phyloP scores from a whole-genome alignment of 2,797 vertebrate genomes.

The Propithecus perrieri region DNA sequence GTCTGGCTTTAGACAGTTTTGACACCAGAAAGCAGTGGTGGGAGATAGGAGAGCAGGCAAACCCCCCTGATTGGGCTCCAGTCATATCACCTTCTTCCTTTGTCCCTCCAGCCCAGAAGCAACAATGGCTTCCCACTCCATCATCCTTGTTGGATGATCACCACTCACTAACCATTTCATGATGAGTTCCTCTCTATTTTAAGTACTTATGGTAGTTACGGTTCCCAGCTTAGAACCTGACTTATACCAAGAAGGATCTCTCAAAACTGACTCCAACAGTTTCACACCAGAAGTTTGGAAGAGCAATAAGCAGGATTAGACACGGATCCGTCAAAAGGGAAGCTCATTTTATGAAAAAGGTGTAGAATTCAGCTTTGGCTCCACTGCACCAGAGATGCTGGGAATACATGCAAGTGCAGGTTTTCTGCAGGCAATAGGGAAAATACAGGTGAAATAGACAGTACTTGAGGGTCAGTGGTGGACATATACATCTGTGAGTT shows the following conservation, averaged over 20 bases:
- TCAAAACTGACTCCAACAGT: not conserved
- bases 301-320: not conserved
- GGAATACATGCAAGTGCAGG: not conserved
- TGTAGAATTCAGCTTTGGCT: not conserved
- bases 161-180: not conserved
- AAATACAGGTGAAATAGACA: too few relatives aligned
- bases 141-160: not conserved
- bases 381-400: not conserved
- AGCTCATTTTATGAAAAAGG: not conserved
- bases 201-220: not conserved
- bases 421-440: not conserved
- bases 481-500: too few relatives aligned
- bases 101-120: not conserved
- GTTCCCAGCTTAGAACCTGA: not conserved
- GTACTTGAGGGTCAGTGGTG: not conserved
- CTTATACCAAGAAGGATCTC: not conserved
- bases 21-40: not conserved
- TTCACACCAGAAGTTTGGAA: not conserved
- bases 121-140: not conserved
- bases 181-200: not conserved
- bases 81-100: not conserved
- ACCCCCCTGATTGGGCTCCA: fast-evolving
- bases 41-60: not conserved
- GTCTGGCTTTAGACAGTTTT: not conserved
- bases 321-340: not conserved